A percentile compares a stretch with the other conserved stretches of the same genome.
These are phyloP conservation scores for Polypterus bichir DNA, from an alignment of 2,113 vertebrate species.

Conservation along the genomic window DNA sequence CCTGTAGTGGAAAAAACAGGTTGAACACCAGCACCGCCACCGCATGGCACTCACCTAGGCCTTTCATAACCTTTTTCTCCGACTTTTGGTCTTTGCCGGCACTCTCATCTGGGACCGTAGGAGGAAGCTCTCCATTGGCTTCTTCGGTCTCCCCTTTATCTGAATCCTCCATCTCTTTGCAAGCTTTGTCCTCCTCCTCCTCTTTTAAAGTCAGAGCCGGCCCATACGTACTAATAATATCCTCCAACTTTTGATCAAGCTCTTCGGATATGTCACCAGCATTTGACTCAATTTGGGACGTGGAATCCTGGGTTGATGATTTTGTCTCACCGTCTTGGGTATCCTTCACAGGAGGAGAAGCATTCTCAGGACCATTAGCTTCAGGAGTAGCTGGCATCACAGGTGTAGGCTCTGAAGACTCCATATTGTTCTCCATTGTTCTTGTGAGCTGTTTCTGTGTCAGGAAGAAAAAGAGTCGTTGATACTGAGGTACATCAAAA, in stretches of 20 bases:
- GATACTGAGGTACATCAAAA: neutral
- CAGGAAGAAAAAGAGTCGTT: neutral
- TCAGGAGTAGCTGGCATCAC: constrained; percentile 6
- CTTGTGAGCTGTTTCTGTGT: neutral
- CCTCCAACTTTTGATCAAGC: constrained; percentile 63
- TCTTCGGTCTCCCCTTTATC: constrained; percentile 48
- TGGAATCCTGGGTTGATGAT: neutral
- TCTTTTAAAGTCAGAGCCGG: constrained; percentile 32
- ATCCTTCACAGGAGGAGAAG: constrained; percentile 23
- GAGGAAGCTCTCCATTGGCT: constrained; percentile 25
- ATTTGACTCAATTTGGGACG: neutral
- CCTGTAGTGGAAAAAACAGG: neutral
- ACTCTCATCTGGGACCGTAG: constrained; percentile 43
- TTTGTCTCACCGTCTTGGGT: constrained; percentile 28
- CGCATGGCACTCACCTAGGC: constrained; percentile 39
- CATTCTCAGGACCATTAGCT: neutral
- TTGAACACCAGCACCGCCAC: neutral
- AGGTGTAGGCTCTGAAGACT: constrained; percentile 16
- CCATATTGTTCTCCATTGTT: constrained; percentile 57
- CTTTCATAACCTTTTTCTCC: constrained; percentile 91
- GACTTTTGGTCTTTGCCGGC: constrained; percentile 70
- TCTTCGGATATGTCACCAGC: constrained; percentile 53
- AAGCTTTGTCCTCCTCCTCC: constrained; percentile 28
- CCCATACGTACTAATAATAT: constrained; percentile 70
- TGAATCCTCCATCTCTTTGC: constrained; percentile 31